These are phyloP conservation scores for Pegoplata infirma DNA, from an alignment of 2,888 invertebrate genomes.

Conservation along the genomic window DNA sequence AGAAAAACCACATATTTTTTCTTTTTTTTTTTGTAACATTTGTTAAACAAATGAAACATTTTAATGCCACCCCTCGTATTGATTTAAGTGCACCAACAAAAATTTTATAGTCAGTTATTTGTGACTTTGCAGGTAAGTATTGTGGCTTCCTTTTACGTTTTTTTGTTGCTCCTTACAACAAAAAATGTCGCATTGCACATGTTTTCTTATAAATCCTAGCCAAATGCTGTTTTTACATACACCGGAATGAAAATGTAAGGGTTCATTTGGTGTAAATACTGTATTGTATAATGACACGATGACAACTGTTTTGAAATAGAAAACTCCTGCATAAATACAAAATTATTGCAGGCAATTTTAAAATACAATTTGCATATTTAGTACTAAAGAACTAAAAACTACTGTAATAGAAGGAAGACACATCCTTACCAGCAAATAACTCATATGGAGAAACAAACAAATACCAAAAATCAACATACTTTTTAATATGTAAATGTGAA, in stretches of 20 bases:
- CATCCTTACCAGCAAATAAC: no score
- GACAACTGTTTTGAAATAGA: not conserved
- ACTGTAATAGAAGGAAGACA: no score
- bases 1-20: no score
- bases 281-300: not conserved
- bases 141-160: slow-evolving; percentile 25
- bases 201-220: slow-evolving; percentile 23
- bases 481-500: not conserved
- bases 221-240: slow-evolving; percentile 16
- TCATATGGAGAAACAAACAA: not conserved
- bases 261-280: no score
- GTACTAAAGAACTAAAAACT: not conserved
- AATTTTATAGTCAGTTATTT: not conserved
- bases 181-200: slow-evolving; percentile 56
- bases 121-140: slow-evolving; percentile 45
- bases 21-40: no score
- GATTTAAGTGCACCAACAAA: not conserved
- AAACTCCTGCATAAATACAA: not conserved
- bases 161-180: not conserved
- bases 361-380: slow-evolving; percentile 30
- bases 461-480: slow-evolving; percentile 15
- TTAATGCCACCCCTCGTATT: not conserved
- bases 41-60: no score
- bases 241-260: not conserved
- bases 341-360: slow-evolving; percentile 39